These are phyloP conservation scores for Diorhabda carinulata DNA, from an alignment of 1,140 invertebrate species.

Conservation along the genomic window DNA sequence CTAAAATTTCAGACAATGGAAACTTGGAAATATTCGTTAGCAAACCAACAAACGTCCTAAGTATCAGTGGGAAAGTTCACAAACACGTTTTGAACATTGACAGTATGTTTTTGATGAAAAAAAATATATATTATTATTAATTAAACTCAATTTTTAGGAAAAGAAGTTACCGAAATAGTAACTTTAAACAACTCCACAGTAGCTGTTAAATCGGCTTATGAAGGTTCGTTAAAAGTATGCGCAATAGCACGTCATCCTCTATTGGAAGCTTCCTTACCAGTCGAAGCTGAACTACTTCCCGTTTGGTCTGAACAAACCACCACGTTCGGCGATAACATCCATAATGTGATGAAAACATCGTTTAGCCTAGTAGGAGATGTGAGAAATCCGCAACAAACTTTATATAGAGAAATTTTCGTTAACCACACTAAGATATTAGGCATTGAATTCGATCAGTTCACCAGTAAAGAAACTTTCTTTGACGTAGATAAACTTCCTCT, in stretches of 20 bases:
- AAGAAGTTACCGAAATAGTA: constrained; percentile 64
- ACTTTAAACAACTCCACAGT: constrained; percentile 76
- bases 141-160: constrained; percentile 46
- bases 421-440: constrained; percentile 79
- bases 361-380: constrained; percentile 80
- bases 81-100: constrained; percentile 53
- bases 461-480: constrained; percentile 82
- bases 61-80: constrained; percentile 57
- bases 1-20: constrained; percentile 68
- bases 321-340: constrained; percentile 67
- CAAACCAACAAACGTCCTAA: constrained; percentile 50
- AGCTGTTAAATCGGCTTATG: constrained; percentile 64
- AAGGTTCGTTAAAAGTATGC: constrained; percentile 66
- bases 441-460: constrained; percentile 86
- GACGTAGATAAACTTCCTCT: constrained; percentile 77
- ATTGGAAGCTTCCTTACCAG: constrained; percentile 79
- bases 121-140: neutral
- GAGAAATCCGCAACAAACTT: constrained; percentile 73
- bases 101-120: constrained; percentile 40
- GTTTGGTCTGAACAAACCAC: constrained; percentile 80
- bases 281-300: constrained; percentile 87
- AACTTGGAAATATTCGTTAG: constrained; percentile 69
- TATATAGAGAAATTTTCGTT: constrained; percentile 79
- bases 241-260: constrained; percentile 81
- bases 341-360: constrained; percentile 74